Conservation (phyloP, 2,113 vertebrate genomes). For the Larimichthys crocea region DNA sequence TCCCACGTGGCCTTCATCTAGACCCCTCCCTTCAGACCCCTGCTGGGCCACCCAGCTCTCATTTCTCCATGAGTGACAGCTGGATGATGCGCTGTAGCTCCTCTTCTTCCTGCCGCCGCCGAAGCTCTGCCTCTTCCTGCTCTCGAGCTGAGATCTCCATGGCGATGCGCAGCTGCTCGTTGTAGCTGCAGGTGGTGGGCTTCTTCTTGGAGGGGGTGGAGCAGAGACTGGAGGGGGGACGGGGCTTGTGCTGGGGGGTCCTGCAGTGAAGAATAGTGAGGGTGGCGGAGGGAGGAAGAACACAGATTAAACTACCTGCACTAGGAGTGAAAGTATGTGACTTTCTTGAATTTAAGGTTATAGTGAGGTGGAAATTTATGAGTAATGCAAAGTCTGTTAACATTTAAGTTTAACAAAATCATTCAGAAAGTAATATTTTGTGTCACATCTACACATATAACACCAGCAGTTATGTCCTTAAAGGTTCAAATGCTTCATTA, state of each 20-base stretch:
- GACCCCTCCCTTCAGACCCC: slow-evolving; percentile 31
- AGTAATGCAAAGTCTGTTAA: too few relatives aligned
- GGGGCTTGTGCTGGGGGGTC: slow-evolving; percentile 88
- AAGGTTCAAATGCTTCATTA: too few relatives aligned
- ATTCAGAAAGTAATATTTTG: too few relatives aligned
- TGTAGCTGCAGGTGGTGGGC: slow-evolving; percentile 85
- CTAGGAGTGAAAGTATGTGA: not conserved
- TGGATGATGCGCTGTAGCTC: slow-evolving; percentile 94
- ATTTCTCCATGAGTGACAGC: slow-evolving; percentile 96
- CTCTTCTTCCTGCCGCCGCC: slow-evolving; percentile 90
- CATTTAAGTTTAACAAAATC: too few relatives aligned
- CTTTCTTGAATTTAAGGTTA: not conserved
- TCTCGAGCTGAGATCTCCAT: slow-evolving; percentile 95
- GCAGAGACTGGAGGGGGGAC: slow-evolving; percentile 71
- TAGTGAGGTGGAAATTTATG: not conserved
- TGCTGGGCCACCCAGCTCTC: slow-evolving; percentile 33
- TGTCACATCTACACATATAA: too few relatives aligned
- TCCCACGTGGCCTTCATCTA: slow-evolving; percentile 37
- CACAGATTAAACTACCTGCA: not conserved
- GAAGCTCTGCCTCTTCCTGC: slow-evolving; percentile 90
- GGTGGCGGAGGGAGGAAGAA: too few relatives aligned
- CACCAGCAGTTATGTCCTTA: too few relatives aligned
- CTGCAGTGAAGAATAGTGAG: slow-evolving; percentile 68
- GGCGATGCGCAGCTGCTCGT: slow-evolving; percentile 93
- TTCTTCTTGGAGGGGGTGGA: slow-evolving; percentile 81